Conservation (phyloP, 2,888 invertebrate species). For the Caenorhabditis afra region DNA sequence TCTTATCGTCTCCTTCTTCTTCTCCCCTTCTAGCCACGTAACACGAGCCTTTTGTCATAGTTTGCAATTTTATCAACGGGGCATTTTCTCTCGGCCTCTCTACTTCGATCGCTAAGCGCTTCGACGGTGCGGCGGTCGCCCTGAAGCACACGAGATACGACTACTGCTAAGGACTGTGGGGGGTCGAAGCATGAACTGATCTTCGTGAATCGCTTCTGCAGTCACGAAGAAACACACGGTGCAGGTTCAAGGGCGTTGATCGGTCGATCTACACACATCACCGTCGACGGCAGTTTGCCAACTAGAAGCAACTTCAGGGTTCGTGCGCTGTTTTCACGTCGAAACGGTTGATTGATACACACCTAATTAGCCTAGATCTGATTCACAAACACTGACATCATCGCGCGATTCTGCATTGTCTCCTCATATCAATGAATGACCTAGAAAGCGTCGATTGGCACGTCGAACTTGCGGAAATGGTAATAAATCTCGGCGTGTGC, state of each 20-base stretch:
- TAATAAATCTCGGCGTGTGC: constrained; percentile 34
- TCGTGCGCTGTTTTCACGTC: constrained; percentile 12
- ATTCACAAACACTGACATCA: constrained; percentile 49
- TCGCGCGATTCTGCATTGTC: constrained; percentile 11
- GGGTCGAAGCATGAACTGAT: constrained; percentile 40
- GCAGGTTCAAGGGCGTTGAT: constrained; percentile 18
- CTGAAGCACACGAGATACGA: constrained; percentile 10
- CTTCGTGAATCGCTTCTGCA: constrained; percentile 27
- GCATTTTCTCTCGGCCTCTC: constrained; percentile 15
- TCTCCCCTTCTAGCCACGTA: constrained; percentile 33
- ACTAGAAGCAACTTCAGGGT: constrained; percentile 1
- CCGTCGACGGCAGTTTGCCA: neutral
- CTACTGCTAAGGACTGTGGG: constrained; percentile 5
- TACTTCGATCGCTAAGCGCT: constrained; percentile 36
- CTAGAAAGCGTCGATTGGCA: constrained; percentile 46
- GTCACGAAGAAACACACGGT: neutral
- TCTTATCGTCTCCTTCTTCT: constrained; percentile 6
- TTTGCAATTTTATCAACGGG: constrained; percentile 56
- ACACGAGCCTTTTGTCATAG: constrained; percentile 38
- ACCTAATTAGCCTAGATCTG: constrained; percentile 34
- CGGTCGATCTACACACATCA: neutral
- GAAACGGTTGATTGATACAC: neutral
- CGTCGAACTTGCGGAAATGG: constrained; percentile 16
- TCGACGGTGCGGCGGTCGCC: constrained; percentile 9
- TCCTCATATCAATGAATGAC: constrained; percentile 27